A percentile compares a stretch with the other conserved stretches of the same genome.
phyloP scores from a whole-genome alignment of 2,113 vertebrate genomes.

The Chelonoidis abingdonii region DNA sequence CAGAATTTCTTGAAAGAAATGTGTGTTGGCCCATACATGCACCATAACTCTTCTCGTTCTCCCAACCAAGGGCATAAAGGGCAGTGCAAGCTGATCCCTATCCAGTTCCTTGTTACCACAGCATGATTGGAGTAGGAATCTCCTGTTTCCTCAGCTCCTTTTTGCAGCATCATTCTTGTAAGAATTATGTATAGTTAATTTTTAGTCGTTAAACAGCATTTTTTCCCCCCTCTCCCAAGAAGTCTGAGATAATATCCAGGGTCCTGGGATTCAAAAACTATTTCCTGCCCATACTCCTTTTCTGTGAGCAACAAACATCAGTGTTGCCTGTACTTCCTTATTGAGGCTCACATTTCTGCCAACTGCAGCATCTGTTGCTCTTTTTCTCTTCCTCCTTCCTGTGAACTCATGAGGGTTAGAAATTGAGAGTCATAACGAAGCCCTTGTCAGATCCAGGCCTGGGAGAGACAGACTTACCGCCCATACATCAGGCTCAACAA shows the following conservation, averaged over 20 bases:
- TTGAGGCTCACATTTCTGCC: not conserved
- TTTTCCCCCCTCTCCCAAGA: accelerated
- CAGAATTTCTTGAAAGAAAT: not conserved
- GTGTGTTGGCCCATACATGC: not conserved
- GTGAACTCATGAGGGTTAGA: not conserved
- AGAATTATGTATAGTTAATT: not conserved
- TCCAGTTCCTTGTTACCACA: not conserved
- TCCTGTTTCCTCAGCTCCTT: not conserved
- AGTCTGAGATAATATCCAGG: not conserved
- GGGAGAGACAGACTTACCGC: no score
- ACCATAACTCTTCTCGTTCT: no score
- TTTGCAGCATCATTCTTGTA: not conserved
- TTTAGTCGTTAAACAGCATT: not conserved
- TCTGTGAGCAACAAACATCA: no score
- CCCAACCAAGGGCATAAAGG: not conserved
- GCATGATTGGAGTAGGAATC: not conserved
- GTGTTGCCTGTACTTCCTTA: no score
- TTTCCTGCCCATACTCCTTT: not conserved
- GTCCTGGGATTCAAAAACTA: not conserved
- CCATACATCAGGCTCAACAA: not conserved
- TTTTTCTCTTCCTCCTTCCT: not conserved
- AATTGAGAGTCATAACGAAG: not conserved
- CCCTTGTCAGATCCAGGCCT: not conserved
- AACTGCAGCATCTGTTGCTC: not conserved
- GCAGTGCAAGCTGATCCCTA: not conserved